Conservation (phyloP, 2,113 vertebrate species). For the Geococcyx californianus region DNA sequence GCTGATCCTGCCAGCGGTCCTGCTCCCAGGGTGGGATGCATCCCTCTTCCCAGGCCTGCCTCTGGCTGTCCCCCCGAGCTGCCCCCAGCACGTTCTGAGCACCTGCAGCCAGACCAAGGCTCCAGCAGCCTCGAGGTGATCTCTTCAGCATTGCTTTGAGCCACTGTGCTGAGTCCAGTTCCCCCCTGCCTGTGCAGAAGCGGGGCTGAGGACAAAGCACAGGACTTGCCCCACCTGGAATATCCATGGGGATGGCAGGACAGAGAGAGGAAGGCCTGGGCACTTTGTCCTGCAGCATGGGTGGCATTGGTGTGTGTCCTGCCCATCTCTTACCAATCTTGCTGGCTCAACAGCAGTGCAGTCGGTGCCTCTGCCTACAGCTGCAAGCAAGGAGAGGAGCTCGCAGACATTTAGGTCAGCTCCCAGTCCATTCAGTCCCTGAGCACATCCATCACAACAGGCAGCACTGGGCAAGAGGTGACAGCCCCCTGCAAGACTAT, state of each 20-base stretch:
- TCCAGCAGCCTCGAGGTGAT: not conserved
- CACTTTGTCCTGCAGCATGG: not conserved
- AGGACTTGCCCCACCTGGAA: constrained; percentile 21
- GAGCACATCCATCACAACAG: not conserved
- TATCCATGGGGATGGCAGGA: not conserved
- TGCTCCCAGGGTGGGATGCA: not conserved
- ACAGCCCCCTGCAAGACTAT: not conserved
- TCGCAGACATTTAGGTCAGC: not conserved
- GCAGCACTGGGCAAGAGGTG: not conserved
- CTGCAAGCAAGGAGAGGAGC: not conserved
- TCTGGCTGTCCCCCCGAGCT: not conserved
- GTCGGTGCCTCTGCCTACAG: not conserved
- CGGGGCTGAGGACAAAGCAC: not conserved
- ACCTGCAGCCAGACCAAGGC: not conserved
- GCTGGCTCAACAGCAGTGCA: not conserved
- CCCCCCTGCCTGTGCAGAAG: not conserved
- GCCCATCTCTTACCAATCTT: not conserved
- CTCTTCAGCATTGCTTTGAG: not conserved
- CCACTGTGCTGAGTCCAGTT: not conserved
- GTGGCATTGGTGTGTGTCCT: not conserved
- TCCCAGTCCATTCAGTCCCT: not conserved
- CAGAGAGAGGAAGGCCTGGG: rapidly evolving
- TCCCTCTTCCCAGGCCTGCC: not conserved
- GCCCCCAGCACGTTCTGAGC: rapidly evolving
- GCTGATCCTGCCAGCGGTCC: not conserved